A percentile compares a stretch with the other conserved stretches of the same genome.
phyloP scores from a whole-genome alignment of 2,797 vertebrate species.

The Poeciliopsis infans region DNA sequence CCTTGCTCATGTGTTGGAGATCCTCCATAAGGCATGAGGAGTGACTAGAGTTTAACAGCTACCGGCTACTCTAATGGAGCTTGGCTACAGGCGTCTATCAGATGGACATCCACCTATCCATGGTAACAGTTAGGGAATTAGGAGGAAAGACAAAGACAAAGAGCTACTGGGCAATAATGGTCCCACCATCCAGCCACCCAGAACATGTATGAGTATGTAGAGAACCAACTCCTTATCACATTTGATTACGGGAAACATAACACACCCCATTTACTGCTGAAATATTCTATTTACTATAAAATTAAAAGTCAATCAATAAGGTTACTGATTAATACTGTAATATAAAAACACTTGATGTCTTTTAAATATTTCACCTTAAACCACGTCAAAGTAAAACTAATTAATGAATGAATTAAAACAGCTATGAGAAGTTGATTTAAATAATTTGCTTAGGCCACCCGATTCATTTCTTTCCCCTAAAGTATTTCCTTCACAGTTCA shows the following conservation, averaged over 20 bases:
- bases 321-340: not conserved
- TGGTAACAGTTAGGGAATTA: conserved; percentile 38
- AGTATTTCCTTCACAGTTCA: conserved; percentile 34
- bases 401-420: not conserved
- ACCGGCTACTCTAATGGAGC: conserved; percentile 47
- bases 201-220: conserved; percentile 75
- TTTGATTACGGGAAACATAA: conserved; percentile 3
- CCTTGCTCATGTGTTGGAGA: conserved; percentile 50
- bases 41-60: conserved; percentile 45
- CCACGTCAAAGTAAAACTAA: not conserved
- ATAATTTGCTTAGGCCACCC: not conserved
- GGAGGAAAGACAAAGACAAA: conserved; percentile 49
- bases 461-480: not conserved
- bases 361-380: not conserved
- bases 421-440: conserved; percentile 8
- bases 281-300: not conserved
- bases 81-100: conserved; percentile 29
- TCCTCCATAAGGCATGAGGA: conserved; percentile 26
- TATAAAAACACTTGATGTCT: not conserved
- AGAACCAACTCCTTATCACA: conserved; percentile 76
- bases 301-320: not conserved
- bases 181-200: conserved; percentile 83
- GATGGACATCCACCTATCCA: conserved; percentile 25
- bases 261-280: not conserved
- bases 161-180: conserved; percentile 74